These are phyloP conservation scores for Ictalurus punctatus DNA, from an alignment of 2,113 vertebrate genomes.

Conservation along the genomic window DNA sequence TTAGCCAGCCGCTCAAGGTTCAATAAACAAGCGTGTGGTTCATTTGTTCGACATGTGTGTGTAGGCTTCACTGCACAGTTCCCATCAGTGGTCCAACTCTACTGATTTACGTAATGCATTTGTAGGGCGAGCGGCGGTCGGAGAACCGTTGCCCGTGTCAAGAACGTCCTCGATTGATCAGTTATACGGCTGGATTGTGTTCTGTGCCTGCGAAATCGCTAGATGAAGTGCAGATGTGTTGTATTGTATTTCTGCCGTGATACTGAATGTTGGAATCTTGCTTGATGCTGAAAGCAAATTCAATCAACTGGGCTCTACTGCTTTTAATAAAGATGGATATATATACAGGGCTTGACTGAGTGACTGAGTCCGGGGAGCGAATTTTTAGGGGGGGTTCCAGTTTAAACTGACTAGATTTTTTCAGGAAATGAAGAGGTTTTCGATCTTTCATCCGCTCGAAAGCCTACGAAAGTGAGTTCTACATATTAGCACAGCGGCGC, in stretches of 20 bases:
- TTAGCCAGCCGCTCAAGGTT: not conserved
- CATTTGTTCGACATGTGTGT: not conserved
- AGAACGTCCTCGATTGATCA: not conserved
- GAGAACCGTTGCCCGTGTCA: not conserved
- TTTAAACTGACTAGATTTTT: no score
- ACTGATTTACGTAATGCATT: not conserved
- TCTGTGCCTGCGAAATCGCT: not conserved
- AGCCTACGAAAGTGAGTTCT: no score
- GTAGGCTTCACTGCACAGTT: not conserved
- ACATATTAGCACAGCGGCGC: no score
- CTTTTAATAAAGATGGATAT: not conserved
- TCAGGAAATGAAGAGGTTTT: no score
- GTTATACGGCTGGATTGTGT: not conserved
- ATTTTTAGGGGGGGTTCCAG: no score
- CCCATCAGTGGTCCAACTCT: not conserved
- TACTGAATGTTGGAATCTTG: not conserved
- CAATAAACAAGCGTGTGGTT: not conserved
- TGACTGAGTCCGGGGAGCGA: no score
- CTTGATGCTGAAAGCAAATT: not conserved
- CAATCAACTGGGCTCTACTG: not conserved
- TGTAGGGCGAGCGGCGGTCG: not conserved
- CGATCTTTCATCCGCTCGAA: no score
- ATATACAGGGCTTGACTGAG: no score
- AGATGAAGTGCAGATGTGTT: not conserved
- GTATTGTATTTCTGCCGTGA: not conserved